phyloP scores from a whole-genome alignment of 2,888 invertebrate genomes.

The Sepioteuthis lessoniana region DNA sequence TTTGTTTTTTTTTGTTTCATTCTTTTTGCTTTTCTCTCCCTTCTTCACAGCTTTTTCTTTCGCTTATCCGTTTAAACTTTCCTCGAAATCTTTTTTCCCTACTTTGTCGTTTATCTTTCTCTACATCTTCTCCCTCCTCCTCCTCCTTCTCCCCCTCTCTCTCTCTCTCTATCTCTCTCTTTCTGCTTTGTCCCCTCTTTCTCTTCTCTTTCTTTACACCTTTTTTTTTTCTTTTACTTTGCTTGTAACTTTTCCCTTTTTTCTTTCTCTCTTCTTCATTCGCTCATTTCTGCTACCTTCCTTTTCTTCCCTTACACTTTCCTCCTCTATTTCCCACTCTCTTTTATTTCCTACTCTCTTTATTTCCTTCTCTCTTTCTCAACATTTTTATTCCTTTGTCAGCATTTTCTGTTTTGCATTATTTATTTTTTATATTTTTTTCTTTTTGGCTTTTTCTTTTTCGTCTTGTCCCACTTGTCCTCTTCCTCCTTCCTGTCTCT shows the following conservation, averaged over 20 bases:
- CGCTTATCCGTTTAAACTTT: not conserved
- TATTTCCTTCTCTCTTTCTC: not conserved
- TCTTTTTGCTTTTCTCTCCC: not conserved
- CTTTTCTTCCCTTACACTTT: not conserved
- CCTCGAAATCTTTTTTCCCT: too few species aligned
- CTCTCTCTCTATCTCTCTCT: not conserved
- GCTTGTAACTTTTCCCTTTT: not conserved
- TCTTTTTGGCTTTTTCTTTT: too few species aligned
- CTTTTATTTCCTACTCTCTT: not conserved
- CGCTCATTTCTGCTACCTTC: not conserved
- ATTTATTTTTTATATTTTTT: too few species aligned
- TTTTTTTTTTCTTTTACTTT: too few species aligned
- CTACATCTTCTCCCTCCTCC: not conserved
- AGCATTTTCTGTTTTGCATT: too few species aligned
- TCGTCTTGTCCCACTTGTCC: too few species aligned
- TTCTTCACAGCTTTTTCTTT: not conserved
- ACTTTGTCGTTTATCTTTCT: not conserved
- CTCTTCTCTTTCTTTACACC: not conserved
- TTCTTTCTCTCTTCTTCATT: not conserved
- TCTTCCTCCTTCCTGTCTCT: too few species aligned
- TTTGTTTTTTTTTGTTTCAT: not conserved
- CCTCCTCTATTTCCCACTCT: not conserved
- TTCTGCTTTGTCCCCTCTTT: not conserved
- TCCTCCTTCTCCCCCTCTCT: not conserved
- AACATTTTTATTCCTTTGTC: too few species aligned